A percentile compares a stretch with the other conserved stretches of the same genome.
phyloP scores from a whole-genome alignment of 2,797 vertebrate genomes.

The Anguilla anguilla region DNA sequence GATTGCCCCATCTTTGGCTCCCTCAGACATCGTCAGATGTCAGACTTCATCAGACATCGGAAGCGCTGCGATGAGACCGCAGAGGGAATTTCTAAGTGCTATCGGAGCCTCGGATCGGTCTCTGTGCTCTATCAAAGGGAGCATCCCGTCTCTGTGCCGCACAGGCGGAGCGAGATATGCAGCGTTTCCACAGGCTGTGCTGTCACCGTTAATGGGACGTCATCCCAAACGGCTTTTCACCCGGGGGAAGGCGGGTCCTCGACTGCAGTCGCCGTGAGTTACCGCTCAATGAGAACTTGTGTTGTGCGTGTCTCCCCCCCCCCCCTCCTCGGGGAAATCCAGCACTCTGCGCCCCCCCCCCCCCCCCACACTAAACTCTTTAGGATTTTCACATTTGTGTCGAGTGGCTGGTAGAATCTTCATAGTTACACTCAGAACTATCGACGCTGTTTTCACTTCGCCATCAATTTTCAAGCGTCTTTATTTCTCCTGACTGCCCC shows the following conservation, averaged over 20 bases:
- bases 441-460: neutral
- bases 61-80: neutral
- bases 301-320: neutral
- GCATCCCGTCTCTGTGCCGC: neutral
- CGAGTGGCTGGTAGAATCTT: neutral
- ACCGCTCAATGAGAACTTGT: neutral
- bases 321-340: neutral
- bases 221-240: neutral
- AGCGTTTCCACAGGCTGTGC: neutral
- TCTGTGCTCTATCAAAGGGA: neutral
- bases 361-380: no score
- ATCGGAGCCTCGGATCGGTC: neutral
- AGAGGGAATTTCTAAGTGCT: neutral
- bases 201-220: neutral
- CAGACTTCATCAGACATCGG: neutral
- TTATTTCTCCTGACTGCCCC: neutral
- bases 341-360: neutral
- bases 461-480: neutral
- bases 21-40: no score
- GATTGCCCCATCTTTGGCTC: neutral
- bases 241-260: neutral
- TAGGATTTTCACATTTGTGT: neutral
- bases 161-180: neutral
- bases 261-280: neutral
- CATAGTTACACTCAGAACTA: no score